Base-by-base conservation (phyloP, 2,888 invertebrate species). In the Tetanocera ferruginea region DNA sequence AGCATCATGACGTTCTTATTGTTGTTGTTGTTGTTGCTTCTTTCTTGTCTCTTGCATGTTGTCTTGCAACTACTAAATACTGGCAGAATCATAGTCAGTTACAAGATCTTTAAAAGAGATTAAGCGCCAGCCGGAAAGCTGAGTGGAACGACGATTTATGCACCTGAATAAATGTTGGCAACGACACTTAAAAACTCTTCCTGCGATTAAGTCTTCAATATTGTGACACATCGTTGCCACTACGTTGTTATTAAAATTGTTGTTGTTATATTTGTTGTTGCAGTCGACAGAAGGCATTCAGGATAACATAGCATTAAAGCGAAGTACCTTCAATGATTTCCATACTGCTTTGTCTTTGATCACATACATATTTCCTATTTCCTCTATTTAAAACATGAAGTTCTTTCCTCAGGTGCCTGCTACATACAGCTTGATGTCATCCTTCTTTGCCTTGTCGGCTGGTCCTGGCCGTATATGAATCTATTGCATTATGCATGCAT, bases 131-230 rank as follows among this genome's bases (percentile, higher is more conserved):
- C 37, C 72, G 72, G 60, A 57, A 72, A 37, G 72, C 37, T 34
- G 57, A 51, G 62, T 51, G 62, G 64, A 66, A 34, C 49, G 31
- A 19, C 17, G 23, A 72, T 72, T 69, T 60, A n/a, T 25, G 25
- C 72, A 60, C 34, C 37, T 31, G 37, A 37, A 43, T 23, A 37
- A 72, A 43, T 60, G 43, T 72, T 60, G 37, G 37, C 72, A 60
- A 25, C 72, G 72, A 60, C 72, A 72, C 72, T 72, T 72, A 74
- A 74, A 74, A 74, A 52, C 64, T 49, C 75, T 55, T 66, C 67
- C 75, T 67, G 75, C 75, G 55, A 75, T 75, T 75, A 75, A 75
- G 67, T 75, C 67, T 66, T 75, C 75, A 75, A 75, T 75, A 75
- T 75, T 75, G 75, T 75, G 75, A 75, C 75, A 67, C 75, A 37